Evolutionary conservation across 2,113 vertebrate species (phyloP).

Genomic region (Clupea harengus): DNA sequence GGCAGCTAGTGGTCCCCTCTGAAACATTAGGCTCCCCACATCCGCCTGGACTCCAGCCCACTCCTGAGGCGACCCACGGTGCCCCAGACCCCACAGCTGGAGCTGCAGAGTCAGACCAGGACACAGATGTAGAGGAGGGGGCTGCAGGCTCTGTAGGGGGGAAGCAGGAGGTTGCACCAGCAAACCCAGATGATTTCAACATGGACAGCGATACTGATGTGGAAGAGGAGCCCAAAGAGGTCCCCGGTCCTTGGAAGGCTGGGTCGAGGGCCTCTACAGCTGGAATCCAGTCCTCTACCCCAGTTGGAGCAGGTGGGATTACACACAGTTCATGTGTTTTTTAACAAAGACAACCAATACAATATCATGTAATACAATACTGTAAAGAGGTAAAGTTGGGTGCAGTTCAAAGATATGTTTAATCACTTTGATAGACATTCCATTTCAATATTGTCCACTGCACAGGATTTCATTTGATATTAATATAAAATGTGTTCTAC

Average conservation of each 20-base stretch:
- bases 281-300: constrained; percentile 59
- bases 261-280: not conserved
- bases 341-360: not conserved
- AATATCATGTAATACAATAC: not conserved
- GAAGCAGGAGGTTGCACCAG: not conserved
- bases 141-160: not conserved
- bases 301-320: constrained; percentile 38
- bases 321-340: not conserved
- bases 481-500: no score
- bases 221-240: constrained; percentile 51
- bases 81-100: not conserved
- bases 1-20: not conserved
- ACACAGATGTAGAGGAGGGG: constrained; percentile 66
- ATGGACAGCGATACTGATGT: constrained; percentile 69
- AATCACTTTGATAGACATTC: not conserved
- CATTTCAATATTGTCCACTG: no score
- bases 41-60: not conserved
- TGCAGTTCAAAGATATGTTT: not conserved
- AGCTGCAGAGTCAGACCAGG: constrained; percentile 20
- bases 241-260: constrained; percentile 13
- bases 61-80: not conserved
- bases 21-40: not conserved
- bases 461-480: not conserved
- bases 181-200: constrained; percentile 42
- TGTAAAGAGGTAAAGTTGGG: not conserved